These are phyloP conservation scores for Meloidogyne exigua DNA, from an alignment of 1,140 invertebrate genomes.

Conservation along the genomic window DNA sequence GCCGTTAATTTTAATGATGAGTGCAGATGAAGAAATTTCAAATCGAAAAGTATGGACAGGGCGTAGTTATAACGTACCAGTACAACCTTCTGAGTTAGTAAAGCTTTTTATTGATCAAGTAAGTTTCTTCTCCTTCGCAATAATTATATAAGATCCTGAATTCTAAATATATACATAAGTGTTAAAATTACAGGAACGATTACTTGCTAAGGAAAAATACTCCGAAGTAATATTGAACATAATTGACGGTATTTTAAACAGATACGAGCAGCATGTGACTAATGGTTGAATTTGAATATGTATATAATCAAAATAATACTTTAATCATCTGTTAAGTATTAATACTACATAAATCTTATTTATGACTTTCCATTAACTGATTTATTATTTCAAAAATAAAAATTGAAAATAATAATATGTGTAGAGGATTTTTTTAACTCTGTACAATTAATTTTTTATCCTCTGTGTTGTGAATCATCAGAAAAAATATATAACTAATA, in stretches of 20 bases:
- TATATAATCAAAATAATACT: background rate
- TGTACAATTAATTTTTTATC: no score
- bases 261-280: conserved; percentile 5
- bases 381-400: no score
- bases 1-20: conserved; percentile 19
- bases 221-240: conserved; percentile 22
- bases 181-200: background rate
- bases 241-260: conserved; percentile 20
- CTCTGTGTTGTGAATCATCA: no score
- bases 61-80: conserved; percentile 8
- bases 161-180: background rate
- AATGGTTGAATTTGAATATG: background rate
- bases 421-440: no score
- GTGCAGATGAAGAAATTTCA: conserved; percentile 3
- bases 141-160: no score
- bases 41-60: conserved; percentile 23
- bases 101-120: conserved; percentile 26
- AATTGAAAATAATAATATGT: no score
- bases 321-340: no score
- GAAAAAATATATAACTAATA: no score
- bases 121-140: background rate
- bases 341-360: no score
- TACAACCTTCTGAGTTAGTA: conserved; percentile 9
- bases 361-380: no score
- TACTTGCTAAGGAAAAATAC: conserved; percentile 9